Evolutionary conservation across 2,113 vertebrate species (phyloP), one percentile per base, ranked within the genome.

Genomic region (Macaca mulatta): DNA sequence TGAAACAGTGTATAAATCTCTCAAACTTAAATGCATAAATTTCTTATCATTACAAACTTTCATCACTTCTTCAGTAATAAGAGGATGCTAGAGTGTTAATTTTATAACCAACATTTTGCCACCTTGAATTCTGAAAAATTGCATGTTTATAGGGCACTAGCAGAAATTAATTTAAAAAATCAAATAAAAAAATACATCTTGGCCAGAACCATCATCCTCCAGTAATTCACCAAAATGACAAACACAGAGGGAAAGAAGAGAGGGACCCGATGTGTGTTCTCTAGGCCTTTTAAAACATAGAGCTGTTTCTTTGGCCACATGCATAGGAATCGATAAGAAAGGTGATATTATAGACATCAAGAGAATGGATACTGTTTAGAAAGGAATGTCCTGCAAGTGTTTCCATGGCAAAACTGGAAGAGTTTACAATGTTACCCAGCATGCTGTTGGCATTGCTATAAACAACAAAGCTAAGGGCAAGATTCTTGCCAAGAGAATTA

Each of bases 21-120:
- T 9, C 0, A 87, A 93, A 75, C 8, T 20, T 83, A 94, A 89
- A 89, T 17, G 4, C 18, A n/a, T 30, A 22, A 45, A 12, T 59
- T 93, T 85, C 27, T 89, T 83, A 92, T 96, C 79, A 79, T 57
- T 59, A 61, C 11, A 43, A 40, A 85, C 18, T n/a, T 87, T 90
- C 70, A 69, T 43, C 52, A 55, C 52, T 52, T 25, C 11, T 93
- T 69, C 17, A 74, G n/a, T 70, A 70, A 72, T 35, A 87, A 84
- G 20, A 92, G 13, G 22, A 59, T 23, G 75, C n/a, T 22, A 59
- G 40, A 77, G 48, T 69, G 10, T 72, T 91, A 48, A 10, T 59
- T 97, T 89, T 57, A 77, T 43, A 32, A 88, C 61, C 13, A 7
- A 50, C 35, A 22, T 35, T 93, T 70, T 96, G 5, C 20, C 22